These are phyloP conservation scores for Scaeva pyrastri DNA, from an alignment of 2,888 invertebrate species.

Conservation along the genomic window DNA sequence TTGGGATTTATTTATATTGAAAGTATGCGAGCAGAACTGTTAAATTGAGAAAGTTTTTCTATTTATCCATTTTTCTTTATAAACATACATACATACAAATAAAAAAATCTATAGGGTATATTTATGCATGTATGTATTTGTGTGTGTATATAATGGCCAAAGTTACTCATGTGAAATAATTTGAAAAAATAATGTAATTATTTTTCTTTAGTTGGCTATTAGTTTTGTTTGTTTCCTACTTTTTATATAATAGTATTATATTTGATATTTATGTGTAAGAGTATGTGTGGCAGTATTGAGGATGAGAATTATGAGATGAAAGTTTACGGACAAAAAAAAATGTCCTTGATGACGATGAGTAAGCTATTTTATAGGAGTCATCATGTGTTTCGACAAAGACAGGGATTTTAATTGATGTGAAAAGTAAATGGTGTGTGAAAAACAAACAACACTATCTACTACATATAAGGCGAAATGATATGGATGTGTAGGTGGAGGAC, in stretches of 20 bases:
- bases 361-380: background rate
- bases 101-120: no score
- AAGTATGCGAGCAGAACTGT: background rate
- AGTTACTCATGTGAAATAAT: slow-evolving; percentile 38
- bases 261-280: background rate
- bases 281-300: background rate
- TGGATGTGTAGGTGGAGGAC: no score
- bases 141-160: background rate
- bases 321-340: background rate
- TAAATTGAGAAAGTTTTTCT: slow-evolving; percentile 27
- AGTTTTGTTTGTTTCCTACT: slow-evolving; percentile 9
- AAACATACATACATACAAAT: no score
- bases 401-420: background rate
- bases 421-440: background rate
- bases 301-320: slow-evolving; percentile 5
- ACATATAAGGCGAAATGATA: no score
- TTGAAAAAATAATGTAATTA: slow-evolving; percentile 35
- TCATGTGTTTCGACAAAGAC: no score
- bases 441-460: no score
- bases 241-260: background rate
- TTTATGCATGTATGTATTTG: no score
- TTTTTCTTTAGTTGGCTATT: slow-evolving; percentile 30
- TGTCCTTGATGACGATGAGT: slow-evolving; percentile 2
- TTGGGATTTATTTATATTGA: slow-evolving; percentile 30
- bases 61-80: background rate